These are phyloP conservation scores for Gryllus longicercus DNA, from an alignment of 2,888 invertebrate genomes.

Conservation along the genomic window DNA sequence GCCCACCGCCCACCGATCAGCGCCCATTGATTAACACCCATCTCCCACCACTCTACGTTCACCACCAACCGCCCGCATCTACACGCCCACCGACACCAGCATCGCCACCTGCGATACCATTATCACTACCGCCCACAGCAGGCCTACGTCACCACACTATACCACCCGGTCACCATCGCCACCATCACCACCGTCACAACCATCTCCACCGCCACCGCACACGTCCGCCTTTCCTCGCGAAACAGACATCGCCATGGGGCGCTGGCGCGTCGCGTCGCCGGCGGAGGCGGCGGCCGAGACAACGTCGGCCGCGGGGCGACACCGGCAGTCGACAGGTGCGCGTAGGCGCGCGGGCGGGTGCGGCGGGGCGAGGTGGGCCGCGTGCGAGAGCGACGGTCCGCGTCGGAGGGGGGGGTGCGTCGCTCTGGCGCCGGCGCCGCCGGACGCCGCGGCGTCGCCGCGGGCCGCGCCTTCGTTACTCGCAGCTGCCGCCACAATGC, in stretches of 20 bases:
- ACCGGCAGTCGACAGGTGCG: background rate
- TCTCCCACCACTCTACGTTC: too few species aligned
- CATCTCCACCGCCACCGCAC: too few species aligned
- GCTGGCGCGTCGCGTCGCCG: background rate
- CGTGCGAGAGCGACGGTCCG: background rate
- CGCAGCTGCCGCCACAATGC: constrained; percentile 7
- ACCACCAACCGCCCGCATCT: too few species aligned
- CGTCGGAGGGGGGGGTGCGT: background rate
- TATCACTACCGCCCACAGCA: too few species aligned
- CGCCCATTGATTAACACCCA: too few species aligned
- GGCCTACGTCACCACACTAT: too few species aligned
- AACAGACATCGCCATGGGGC: background rate
- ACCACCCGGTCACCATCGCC: too few species aligned
- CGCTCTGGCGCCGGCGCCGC: background rate
- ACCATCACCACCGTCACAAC: too few species aligned
- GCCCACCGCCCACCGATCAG: too few species aligned
- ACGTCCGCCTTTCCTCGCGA: too few species aligned
- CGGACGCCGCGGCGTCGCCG: background rate
- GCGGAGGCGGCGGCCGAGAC: background rate
- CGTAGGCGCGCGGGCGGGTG: background rate
- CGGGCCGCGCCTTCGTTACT: constrained; percentile 4
- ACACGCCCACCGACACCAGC: too few species aligned
- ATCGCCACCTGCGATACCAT: too few species aligned
- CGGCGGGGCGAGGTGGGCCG: background rate
- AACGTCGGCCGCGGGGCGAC: background rate